These are phyloP conservation scores for Eilema depressum DNA, from an alignment of 2,888 invertebrate genomes.

Conservation along the genomic window DNA sequence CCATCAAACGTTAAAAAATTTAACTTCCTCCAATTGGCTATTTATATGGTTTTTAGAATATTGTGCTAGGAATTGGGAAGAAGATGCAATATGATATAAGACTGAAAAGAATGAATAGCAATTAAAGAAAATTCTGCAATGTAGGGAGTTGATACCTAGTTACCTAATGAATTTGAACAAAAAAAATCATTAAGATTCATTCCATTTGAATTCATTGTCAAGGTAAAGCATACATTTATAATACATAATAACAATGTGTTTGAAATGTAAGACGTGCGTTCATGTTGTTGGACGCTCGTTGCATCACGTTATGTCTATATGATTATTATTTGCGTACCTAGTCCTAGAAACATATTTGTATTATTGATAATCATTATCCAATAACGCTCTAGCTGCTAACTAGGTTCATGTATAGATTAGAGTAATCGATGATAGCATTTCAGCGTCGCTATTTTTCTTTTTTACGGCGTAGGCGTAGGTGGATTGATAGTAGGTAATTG, in stretches of 20 bases:
- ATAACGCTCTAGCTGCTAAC: not conserved
- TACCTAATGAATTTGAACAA: not conserved
- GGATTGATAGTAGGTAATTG: not conserved
- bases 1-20: slow-evolving; percentile 34
- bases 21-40: slow-evolving; percentile 17
- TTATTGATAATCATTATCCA: not conserved
- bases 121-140: not conserved
- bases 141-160: too few relatives aligned
- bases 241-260: not conserved
- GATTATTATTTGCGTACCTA: not conserved
- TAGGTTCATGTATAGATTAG: not conserved
- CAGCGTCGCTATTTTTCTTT: not conserved
- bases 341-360: not conserved
- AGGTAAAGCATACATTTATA: not conserved
- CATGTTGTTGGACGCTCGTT: not conserved
- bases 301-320: not conserved
- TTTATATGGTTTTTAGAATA: not conserved
- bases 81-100: not conserved
- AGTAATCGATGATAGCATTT: not conserved
- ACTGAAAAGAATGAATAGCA: not conserved
- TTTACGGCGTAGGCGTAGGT: not conserved
- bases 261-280: slow-evolving; percentile 2
- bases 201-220: not conserved
- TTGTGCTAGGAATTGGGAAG: not conserved
- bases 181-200: not conserved